Evolutionary conservation across 2,113 vertebrate genomes (phyloP), one percentile per base, ranked within the genome.

Genomic region (Vanacampus margaritifer): DNA sequence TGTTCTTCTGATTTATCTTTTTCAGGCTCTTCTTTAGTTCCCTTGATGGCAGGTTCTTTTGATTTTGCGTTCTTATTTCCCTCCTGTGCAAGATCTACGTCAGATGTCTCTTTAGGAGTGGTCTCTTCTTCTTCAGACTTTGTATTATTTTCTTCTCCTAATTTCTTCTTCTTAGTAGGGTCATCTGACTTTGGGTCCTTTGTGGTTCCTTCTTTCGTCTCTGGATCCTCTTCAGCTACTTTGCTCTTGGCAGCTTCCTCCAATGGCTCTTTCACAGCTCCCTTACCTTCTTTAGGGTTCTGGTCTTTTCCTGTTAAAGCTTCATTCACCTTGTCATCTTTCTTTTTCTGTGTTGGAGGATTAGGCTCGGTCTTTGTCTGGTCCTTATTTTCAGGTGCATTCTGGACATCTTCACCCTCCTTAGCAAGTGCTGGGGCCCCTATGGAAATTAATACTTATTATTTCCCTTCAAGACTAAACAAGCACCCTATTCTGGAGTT

Each of bases 121-220:
- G 19, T 51, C 7, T 8, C 14, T 57, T 7, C 28, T 2, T 7
- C 10, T 43, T 43, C 2, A 9, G 23, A 24, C n/a, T 37, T 13
- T 16, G 5, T 10, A 37, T 14, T 12, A 6, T 41, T 14, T 1
- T 13, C 28, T 24, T n/a, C 12, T 16, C 24, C 5, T 19, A 13
- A 0, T 5, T 45, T 21, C 21, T 0, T 3, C 1, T 11, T 2
- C 14, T 26, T 11, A n/a, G 58, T 11, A 23, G 1, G 3, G 19
- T 60, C 59, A 61, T 13, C 24, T 43, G 16, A 3, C 14, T 65
- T 60, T 24, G 17, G 1, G 1, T 37, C 41, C 5, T 12, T 39
- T 24, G 26, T 3, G 35, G 6, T 28, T 8, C 13, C 17, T n/a
- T 14, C 35, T 32, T 35, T 50, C 6, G 19, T 1, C 8, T 7